phyloP scores from a whole-genome alignment of 2,888 invertebrate genomes.

The Amphipoea lucens region DNA sequence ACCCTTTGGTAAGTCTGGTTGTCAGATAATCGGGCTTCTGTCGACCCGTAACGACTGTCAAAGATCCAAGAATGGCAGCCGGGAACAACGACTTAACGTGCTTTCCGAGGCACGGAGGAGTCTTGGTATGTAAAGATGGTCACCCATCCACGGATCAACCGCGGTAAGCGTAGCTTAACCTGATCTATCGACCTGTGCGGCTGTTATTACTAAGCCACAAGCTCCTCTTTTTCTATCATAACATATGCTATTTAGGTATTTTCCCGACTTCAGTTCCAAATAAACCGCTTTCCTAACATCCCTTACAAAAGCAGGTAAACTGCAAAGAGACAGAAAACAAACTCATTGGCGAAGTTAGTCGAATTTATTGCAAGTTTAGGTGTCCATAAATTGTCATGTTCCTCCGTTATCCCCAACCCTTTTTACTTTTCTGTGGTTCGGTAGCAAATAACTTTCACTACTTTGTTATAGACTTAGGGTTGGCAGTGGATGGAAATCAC shows the following conservation, averaged over 20 bases:
- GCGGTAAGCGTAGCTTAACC: no score
- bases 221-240: neutral
- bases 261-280: neutral
- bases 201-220: no score
- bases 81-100: no score
- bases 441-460: slow-evolving; percentile 23
- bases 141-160: no score
- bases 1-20: no score
- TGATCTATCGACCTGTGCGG: no score
- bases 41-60: no score
- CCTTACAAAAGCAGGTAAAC: neutral
- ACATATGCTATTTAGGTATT: neutral
- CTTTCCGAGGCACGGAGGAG: no score
- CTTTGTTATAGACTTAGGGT: slow-evolving; percentile 22
- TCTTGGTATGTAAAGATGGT: no score
- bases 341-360: slow-evolving; percentile 22
- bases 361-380: slow-evolving; percentile 35
- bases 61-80: no score
- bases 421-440: slow-evolving; percentile 35
- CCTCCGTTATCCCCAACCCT: slow-evolving; percentile 20
- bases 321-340: slow-evolving; percentile 32
- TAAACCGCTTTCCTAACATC: neutral
- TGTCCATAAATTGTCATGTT: slow-evolving; percentile 48
- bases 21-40: no score
- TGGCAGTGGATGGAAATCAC: slow-evolving; percentile 8